Evolutionary conservation across 2,797 vertebrate genomes (phyloP), one percentile per base, ranked within the genome.

Genomic region (Lepidocolaptes lacrymiger): DNA sequence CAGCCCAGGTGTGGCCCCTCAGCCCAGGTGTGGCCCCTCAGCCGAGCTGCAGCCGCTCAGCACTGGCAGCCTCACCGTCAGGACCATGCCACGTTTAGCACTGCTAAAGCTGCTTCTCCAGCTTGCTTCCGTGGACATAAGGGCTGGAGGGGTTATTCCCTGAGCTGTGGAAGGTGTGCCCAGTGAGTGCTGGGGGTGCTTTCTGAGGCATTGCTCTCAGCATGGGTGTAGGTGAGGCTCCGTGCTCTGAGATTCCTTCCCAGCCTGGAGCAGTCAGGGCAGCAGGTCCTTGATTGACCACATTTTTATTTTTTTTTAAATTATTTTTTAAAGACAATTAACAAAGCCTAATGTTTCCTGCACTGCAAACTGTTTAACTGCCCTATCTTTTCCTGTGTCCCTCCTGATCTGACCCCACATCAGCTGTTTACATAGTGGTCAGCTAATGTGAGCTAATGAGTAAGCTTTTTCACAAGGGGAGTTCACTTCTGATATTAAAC

Each of bases 31-130:
- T n/a, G n/a, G 36, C 34, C 15, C 14, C n/a, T 48, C 32, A 23
- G 18, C 30, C 20, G 21, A 43, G n/a, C 14, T 37, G 24, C 10
- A 37, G 24, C 24, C 58, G 1, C 54, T 36, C 34, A 14, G 51
- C 52, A 20, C 52, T 32, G 17, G 37, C 68, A 36, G 86, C 10
- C 48, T 34, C 11, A 1, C 1, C 8, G 12, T 21, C 18, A 4
- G 0, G 26, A 41, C 36, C 32, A 2, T 6, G 16, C 23, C 56
- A 1, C 0, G 0, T 4, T 10, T 13, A 7, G 5, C 34, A 2
- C 19, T 14, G 32, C 32, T 23, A 32, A 19, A 7, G 56, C 37
- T 4, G 5, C 27, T 15, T 30, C 18, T 36, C 2, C 23, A 11
- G 32, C 17, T 6, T 26, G 17, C 37, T 1, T 13, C 12, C 8